Conservation (phyloP, 92 coral and sea anemone species). For the Phenganax marumi region DNA sequence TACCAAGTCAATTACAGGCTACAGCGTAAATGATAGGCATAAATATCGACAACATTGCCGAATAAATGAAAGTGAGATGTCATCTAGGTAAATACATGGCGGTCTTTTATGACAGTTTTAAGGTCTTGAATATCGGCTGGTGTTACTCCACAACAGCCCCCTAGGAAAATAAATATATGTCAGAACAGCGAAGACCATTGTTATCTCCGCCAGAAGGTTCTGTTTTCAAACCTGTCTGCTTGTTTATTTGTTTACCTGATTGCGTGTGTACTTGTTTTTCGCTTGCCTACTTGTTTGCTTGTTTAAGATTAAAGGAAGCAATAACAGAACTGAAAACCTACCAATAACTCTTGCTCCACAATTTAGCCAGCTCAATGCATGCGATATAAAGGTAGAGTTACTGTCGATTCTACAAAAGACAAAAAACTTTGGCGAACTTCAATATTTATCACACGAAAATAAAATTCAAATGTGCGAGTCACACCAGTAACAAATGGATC, state of each 20-base stretch:
- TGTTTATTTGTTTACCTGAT: no score
- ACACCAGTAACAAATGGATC: no score
- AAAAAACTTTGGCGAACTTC: no score
- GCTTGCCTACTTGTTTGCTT: neutral
- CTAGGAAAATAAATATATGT: neutral
- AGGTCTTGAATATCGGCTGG: slow-evolving; percentile 60
- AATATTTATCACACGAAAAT: neutral
- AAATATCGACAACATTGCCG: no score
- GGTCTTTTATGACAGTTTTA: slow-evolving; percentile 37
- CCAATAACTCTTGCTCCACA: slow-evolving; percentile 78
- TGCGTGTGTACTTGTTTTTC: neutral
- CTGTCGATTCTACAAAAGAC: slow-evolving; percentile 14
- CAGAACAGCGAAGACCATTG: neutral
- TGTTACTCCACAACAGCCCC: slow-evolving; percentile 69
- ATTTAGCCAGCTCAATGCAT: slow-evolving; percentile 71
- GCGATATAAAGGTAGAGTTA: slow-evolving; percentile 31
- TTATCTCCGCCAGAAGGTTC: neutral
- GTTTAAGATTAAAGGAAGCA: neutral
- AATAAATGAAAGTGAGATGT: no score
- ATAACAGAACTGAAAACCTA: slow-evolving; percentile 22
- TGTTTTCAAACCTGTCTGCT: neutral
- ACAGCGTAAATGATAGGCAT: no score
- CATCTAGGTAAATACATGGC: no score
- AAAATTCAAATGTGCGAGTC: neutral
- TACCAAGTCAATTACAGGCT: no score